These are phyloP conservation scores for Margaritifera margaritifera DNA, from an alignment of 2,888 invertebrate species.

Conservation along the genomic window DNA sequence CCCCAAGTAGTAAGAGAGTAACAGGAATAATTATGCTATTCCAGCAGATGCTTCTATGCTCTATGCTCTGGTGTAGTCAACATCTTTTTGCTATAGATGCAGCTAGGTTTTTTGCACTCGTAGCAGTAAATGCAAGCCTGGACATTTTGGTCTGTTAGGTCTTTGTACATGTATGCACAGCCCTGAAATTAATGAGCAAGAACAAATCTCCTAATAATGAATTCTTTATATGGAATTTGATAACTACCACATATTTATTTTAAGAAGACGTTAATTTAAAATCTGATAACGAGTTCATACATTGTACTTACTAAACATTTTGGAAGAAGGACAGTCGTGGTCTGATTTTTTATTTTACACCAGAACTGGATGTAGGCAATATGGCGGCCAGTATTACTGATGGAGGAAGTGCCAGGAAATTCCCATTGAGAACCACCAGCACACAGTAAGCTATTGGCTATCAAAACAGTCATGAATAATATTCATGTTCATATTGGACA, in stretches of 20 bases:
- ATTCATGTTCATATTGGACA: no score
- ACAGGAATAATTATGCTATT: constrained; percentile 3
- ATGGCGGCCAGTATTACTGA: neutral
- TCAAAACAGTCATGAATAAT: no score
- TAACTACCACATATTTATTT: neutral
- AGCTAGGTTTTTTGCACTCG: constrained; percentile 4
- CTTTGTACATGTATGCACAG: no score
- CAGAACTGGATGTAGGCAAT: neutral
- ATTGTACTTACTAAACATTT: neutral
- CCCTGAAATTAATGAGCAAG: constrained; percentile 13
- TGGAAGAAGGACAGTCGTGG: neutral
- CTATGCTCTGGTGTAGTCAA: neutral
- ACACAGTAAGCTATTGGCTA: no score
- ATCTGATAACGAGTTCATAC: constrained; percentile 2
- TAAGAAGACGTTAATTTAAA: constrained; percentile 3
- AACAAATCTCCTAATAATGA: neutral
- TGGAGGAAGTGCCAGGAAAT: no score
- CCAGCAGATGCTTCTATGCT: neutral
- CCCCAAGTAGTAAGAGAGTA: no score
- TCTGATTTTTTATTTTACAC: neutral
- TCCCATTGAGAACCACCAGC: no score
- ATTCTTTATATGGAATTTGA: constrained; percentile 5
- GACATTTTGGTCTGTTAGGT: constrained; percentile 1
- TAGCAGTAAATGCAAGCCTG: neutral
- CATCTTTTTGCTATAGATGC: neutral